Evolutionary conservation across 2,888 invertebrate species (phyloP).

Genomic region (Drosophila helvetica): DNA sequence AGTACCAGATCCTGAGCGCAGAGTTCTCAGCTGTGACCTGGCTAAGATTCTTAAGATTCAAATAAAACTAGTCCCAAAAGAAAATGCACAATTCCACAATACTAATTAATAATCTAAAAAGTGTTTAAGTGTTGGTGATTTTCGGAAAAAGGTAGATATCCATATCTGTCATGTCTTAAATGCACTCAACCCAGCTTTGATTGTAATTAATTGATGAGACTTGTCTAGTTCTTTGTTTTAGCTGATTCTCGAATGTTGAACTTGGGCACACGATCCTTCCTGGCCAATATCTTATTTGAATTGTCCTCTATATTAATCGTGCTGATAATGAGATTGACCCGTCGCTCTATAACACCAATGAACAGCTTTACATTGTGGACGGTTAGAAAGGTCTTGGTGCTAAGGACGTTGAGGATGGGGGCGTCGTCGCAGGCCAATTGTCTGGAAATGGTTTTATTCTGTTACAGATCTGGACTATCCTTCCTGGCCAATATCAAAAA

Average conservation of each 20-base stretch:
- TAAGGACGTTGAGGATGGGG: constrained; percentile 89
- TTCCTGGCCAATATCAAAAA: too few relatives aligned
- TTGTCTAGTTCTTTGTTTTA: constrained; percentile 73
- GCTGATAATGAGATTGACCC: constrained; percentile 84
- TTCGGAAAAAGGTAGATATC: too few relatives aligned
- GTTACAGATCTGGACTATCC: not conserved
- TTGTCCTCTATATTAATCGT: constrained; percentile 81
- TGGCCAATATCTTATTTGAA: constrained; percentile 81
- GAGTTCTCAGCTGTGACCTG: constrained; percentile 1
- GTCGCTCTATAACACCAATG: constrained; percentile 92
- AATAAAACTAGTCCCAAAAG: constrained; percentile 34
- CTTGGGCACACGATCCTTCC: constrained; percentile 83
- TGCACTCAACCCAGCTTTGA: too few relatives aligned
- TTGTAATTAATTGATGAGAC: not conserved
- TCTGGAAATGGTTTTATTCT: constrained; percentile 83
- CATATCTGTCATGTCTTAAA: too few relatives aligned
- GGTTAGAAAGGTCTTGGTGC: constrained; percentile 89
- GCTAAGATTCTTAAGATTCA: constrained; percentile 1
- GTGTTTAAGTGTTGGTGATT: too few relatives aligned
- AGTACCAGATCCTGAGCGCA: constrained; percentile 36
- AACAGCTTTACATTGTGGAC: constrained; percentile 91
- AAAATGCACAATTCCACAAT: not conserved
- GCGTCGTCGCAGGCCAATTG: constrained; percentile 90
- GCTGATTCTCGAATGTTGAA: constrained; percentile 83
- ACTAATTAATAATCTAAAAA: not conserved